Conservation (phyloP, 2,797 vertebrate genomes). For the Pogoniulus pusillus region DNA sequence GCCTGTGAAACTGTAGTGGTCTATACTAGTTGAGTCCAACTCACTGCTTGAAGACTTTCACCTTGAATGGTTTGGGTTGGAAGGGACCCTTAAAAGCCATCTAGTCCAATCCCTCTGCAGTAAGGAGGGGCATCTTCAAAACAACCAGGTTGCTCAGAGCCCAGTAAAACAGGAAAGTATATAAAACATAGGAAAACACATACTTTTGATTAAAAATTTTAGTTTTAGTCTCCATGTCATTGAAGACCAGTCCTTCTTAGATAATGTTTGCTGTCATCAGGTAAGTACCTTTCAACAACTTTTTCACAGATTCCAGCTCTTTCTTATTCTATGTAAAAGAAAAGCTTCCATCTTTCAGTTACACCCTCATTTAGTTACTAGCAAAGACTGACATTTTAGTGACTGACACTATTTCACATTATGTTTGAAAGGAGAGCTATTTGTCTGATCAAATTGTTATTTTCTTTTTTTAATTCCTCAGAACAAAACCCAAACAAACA, state of each 20-base stretch:
- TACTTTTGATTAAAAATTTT: neutral
- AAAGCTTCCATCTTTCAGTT: neutral
- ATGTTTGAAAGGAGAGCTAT: neutral
- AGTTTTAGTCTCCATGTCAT: neutral
- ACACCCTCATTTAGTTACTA: neutral
- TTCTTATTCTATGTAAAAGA: neutral
- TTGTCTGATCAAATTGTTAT: neutral
- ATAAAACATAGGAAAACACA: neutral
- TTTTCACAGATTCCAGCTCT: neutral
- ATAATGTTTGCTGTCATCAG: too few relatives aligned
- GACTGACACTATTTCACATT: neutral
- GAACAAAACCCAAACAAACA: too few relatives aligned
- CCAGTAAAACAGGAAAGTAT: neutral
- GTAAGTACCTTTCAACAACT: neutral
- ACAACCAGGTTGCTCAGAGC: too few relatives aligned
- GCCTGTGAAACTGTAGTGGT: neutral
- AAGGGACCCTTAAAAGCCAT: too few relatives aligned
- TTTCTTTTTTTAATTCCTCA: too few relatives aligned
- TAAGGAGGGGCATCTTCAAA: too few relatives aligned
- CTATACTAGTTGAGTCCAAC: neutral
- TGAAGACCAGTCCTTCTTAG: neutral
- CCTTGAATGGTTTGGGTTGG: neutral
- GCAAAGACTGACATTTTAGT: neutral
- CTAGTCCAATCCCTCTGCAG: too few relatives aligned
- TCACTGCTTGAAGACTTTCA: neutral